These are phyloP conservation scores for Pemphredon lugubris DNA, from an alignment of 2,888 invertebrate species.

Conservation along the genomic window DNA sequence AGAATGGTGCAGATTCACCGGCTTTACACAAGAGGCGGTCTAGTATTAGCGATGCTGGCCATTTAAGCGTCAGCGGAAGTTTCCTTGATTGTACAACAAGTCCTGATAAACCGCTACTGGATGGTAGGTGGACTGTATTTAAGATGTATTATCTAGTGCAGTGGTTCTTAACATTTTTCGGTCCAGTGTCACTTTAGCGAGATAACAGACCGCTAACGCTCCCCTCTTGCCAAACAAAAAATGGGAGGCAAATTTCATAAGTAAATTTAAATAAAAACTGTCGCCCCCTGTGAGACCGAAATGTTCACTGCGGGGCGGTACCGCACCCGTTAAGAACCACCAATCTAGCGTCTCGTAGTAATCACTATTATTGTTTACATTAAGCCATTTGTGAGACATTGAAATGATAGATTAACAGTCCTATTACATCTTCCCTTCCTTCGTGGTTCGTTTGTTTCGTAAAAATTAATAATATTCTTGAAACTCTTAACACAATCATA, in stretches of 20 bases:
- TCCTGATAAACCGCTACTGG: conserved; percentile 85
- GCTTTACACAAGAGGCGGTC: conserved; percentile 90
- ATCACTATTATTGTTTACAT: neutral
- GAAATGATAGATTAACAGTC: conserved; percentile 24
- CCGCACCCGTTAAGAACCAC: too few relatives aligned
- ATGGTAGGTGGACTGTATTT: conserved; percentile 69
- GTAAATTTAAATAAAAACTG: too few relatives aligned
- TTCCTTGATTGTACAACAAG: conserved; percentile 94
- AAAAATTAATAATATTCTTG: conserved; percentile 2
- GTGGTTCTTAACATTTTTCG: too few relatives aligned
- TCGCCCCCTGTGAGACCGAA: too few relatives aligned
- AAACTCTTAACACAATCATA: conserved; percentile 22
- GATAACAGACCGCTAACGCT: neutral
- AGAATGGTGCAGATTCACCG: conserved; percentile 81
- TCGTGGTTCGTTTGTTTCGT: conserved; percentile 66
- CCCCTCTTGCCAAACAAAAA: neutral
- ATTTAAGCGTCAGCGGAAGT: conserved; percentile 92
- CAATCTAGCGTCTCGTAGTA: too few relatives aligned
- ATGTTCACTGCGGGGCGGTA: too few relatives aligned
- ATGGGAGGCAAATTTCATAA: neutral
- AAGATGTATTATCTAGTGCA: too few relatives aligned
- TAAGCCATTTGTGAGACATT: neutral
- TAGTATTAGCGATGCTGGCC: conserved; percentile 92
- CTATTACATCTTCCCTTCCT: conserved; percentile 66
- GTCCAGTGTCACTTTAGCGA: too few relatives aligned